Evolutionary conservation across 1,140 invertebrate genomes (phyloP), one percentile per base, ranked within the genome.

Genomic region (Leptopilina clavipes): DNA sequence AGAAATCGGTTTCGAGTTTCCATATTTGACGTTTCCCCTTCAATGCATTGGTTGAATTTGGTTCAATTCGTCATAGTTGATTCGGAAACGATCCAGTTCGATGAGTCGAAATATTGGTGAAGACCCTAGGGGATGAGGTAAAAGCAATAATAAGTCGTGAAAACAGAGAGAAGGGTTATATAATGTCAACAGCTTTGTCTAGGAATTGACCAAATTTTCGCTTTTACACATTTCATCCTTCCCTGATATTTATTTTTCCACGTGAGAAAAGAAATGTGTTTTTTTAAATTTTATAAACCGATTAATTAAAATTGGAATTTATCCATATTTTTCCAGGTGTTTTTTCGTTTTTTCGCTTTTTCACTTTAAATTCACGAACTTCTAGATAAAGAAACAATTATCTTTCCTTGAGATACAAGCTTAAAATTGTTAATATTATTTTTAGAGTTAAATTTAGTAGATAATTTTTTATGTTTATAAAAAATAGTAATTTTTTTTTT

Each of bases 1-100:
- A 40, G 73, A 52, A 75, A 79, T 74, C 45, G 74, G 25, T 71
- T 79, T 78, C 71, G 19, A 65, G 22, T 65, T 65, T 65, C 19
- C 74, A 72, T 75, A 78, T 78, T 78, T 75, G 70, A 54, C 70
- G 65, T 48, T 65, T 31, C 65, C 59, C 52, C 56, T 40, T 40
- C 5, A 40, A 40, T 40, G 37, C 54, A 70, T 56, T 43, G 70
- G 31, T 72, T 6, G n/a, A 76, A 65, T 72, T 43, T 76, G 54
- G 52, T 76, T 76, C 37, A 37, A 10, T 11, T 31, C 40, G 37
- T 73, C 48, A 56, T 70, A 72, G 70, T 76, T 48, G 52, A 72
- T 31, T 44, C 18, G 54, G 19, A n/a, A n/a, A 37, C 17, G 45
- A 72, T 44, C 22, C 19, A 22, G 22, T 65, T 65, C 56, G 56